phyloP scores from a whole-genome alignment of 2,113 vertebrate genomes.

The Hippoglossus stenolepis region DNA sequence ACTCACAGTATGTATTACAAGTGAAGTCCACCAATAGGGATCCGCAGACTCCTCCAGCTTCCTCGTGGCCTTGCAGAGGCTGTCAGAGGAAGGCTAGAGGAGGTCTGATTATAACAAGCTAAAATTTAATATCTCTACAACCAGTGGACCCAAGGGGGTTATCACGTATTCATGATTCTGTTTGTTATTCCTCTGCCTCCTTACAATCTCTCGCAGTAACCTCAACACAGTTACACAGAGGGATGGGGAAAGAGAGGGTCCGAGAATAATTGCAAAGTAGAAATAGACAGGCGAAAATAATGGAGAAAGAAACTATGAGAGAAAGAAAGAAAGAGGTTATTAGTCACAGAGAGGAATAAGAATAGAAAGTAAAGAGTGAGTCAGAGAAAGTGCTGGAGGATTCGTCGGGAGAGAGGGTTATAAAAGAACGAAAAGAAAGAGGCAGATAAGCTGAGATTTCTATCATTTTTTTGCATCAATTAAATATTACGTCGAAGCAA shows the following conservation, averaged over 20 bases:
- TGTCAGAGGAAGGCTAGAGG: constrained; percentile 20
- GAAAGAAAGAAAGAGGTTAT: constrained; percentile 1
- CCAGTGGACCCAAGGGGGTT: constrained; percentile 36
- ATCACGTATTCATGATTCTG: constrained; percentile 67
- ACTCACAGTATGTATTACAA: constrained; percentile 31
- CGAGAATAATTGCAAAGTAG: constrained; percentile 43
- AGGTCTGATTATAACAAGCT: constrained; percentile 57
- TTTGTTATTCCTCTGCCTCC: constrained; percentile 61
- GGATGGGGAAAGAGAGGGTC: constrained; percentile 24
- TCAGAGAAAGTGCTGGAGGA: background rate
- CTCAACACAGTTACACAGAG: constrained; percentile 58
- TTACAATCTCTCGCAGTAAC: constrained; percentile 47
- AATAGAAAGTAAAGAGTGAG: constrained; percentile 16
- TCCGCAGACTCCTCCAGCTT: constrained; percentile 1
- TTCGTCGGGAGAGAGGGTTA: no score
- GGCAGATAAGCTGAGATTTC: no score
- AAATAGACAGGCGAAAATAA: constrained; percentile 24
- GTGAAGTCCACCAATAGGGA: constrained; percentile 21
- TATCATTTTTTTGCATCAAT: no score
- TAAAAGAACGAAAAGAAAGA: no score
- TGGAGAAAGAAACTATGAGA: background rate
- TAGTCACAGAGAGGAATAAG: constrained; percentile 16
- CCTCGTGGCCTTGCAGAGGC: constrained; percentile 35
- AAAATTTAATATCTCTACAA: constrained; percentile 50
- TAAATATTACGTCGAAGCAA: constrained; percentile 6